Conservation (phyloP, 2,797 vertebrate genomes). For the Myotis planiceps region DNA sequence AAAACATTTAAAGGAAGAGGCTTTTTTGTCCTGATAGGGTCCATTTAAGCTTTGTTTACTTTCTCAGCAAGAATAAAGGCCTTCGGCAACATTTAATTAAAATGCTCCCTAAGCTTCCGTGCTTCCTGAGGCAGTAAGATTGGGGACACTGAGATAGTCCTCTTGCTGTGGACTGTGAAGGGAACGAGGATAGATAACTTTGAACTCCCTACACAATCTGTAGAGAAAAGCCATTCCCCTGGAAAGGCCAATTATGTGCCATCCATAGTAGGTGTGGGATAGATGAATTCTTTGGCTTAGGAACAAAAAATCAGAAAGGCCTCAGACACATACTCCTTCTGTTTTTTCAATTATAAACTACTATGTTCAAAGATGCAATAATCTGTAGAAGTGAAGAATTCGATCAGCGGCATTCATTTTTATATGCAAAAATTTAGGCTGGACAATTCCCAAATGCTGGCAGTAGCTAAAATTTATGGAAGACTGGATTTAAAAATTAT, state of each 20-base stretch:
- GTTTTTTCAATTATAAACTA: neutral
- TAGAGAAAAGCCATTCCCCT: neutral
- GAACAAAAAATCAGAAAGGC: neutral
- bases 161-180: neutral
- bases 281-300: neutral
- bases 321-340: neutral
- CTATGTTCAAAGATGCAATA: constrained; percentile 6
- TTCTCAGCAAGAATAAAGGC: constrained; percentile 70
- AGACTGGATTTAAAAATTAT: neutral
- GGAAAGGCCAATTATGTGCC: neutral
- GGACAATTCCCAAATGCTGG: neutral
- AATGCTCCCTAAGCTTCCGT: constrained; percentile 59
- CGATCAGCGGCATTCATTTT: neutral
- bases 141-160: constrained; percentile 39
- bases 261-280: neutral
- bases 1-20: constrained; percentile 45
- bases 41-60: constrained; percentile 71
- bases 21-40: neutral
- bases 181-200: neutral
- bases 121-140: constrained; percentile 54
- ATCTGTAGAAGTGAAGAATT: neutral
- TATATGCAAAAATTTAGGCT: neutral
- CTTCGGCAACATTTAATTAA: constrained; percentile 75
- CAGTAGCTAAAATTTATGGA: neutral
- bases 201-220: neutral